Base-by-base conservation (phyloP, 1,140 invertebrate genomes). In the Procambarus virginalis region DNA sequence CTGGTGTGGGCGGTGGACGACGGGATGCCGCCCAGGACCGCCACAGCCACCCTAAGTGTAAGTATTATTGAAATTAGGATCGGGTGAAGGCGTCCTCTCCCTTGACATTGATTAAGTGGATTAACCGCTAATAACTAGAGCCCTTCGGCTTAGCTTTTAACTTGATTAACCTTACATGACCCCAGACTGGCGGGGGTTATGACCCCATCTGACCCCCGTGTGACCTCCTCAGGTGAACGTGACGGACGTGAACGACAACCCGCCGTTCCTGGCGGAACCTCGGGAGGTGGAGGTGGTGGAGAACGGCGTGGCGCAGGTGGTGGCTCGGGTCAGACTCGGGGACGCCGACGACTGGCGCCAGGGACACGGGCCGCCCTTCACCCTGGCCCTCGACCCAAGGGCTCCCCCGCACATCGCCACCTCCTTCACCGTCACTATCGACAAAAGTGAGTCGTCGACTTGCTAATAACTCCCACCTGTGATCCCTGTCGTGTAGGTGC, bases 281-380 rank as follows among this genome's bases (percentile, higher is more conserved):
- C 68, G n/a, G 68, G 68, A 73, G 68, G 68, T 73, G 2, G 1
- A 49, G 14, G 76, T 78, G 76, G 46, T 49, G 8, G 76, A 78
- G 20, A 78, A 78, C 76, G 51, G 77, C 20, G 46, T 51, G 46
- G 51, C 75, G 9, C 77, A 81, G 58, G 86, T 80, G 77, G 77
- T 88, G 73, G 79, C 68, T 2, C 70, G 82, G 48, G 68, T 83
- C 2, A 51, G 70, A 20, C 48, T 89, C 48, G 81, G 83, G 49
- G 88, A 89, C 70, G 64, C 88, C 10, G 88, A 89, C 81, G 80
- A 89, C 80, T 89, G 88, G 88, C 97, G 97, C 0, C 98, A 98
- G 93, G 97, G 97, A 91, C 99, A 99, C 93, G 98, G 98, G 1
- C 98, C 98, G 48, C 98, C 98, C 20, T 99, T 99, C 94, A 97